Conservation (phyloP, 2,888 invertebrate genomes). For the Octodonta nipae region DNA sequence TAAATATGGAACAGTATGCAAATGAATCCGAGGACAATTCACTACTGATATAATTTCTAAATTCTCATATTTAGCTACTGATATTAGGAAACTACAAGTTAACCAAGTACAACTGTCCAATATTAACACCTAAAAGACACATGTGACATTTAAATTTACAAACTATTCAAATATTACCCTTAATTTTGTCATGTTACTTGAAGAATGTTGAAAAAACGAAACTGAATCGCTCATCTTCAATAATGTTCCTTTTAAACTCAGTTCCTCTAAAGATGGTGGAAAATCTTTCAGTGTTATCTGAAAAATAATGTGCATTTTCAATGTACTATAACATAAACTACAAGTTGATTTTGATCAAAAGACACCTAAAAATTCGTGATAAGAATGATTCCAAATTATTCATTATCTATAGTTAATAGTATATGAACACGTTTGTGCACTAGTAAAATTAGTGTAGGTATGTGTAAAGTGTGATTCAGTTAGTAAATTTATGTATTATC, state of each 20-base stretch:
- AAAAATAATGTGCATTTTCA: too few species aligned
- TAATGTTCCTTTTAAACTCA: slow-evolving; percentile 43
- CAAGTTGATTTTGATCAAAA: too few species aligned
- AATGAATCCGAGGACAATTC: slow-evolving; percentile 48
- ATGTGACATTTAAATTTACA: slow-evolving; percentile 6
- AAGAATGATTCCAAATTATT: too few species aligned
- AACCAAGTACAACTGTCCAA: slow-evolving; percentile 64
- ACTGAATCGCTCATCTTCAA: slow-evolving; percentile 20
- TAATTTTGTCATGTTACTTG: slow-evolving; percentile 17
- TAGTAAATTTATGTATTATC: too few species aligned
- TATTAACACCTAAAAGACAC: slow-evolving; percentile 45
- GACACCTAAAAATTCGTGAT: too few species aligned
- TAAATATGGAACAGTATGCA: slow-evolving; percentile 56
- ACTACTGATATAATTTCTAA: slow-evolving; percentile 50
- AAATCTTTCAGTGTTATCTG: slow-evolving; percentile 53
- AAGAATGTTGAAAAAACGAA: slow-evolving; percentile 26
- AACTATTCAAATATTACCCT: slow-evolving; percentile 14
- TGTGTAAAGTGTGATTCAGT: too few species aligned
- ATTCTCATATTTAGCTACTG: slow-evolving; percentile 53
- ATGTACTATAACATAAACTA: too few species aligned
- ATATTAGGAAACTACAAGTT: slow-evolving; percentile 56
- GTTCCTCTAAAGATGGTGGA: slow-evolving; percentile 45
- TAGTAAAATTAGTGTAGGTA: too few species aligned
- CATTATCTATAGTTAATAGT: too few species aligned
- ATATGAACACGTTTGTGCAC: too few species aligned